Evolutionary conservation across 2,113 vertebrate species (phyloP).

Genomic region (Cyanoderma ruficeps): DNA sequence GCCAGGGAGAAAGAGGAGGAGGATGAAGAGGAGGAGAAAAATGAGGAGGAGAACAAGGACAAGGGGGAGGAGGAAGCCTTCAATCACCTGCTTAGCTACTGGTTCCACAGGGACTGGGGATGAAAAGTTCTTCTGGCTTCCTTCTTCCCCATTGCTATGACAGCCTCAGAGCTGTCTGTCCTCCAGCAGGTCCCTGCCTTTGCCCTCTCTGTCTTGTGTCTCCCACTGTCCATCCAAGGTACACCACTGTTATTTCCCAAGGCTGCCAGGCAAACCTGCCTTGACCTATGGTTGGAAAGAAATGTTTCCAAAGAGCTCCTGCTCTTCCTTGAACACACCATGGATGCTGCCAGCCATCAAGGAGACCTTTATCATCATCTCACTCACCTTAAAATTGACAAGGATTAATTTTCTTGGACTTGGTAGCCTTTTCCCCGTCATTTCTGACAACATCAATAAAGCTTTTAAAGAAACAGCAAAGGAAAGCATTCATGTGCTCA

Average conservation of each 20-base stretch:
- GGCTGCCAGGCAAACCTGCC: not conserved
- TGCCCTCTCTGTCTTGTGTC: not conserved
- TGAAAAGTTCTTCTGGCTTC: not conserved
- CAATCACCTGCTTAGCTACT: not conserved
- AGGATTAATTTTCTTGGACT: not conserved
- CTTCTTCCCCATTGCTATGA: not conserved
- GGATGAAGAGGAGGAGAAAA: not conserved
- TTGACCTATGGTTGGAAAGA: not conserved
- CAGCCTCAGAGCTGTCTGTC: not conserved
- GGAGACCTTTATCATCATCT: not conserved
- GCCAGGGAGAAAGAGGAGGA: not conserved
- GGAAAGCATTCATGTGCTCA: not conserved
- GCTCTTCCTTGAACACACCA: rapidly evolving
- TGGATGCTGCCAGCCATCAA: rapidly evolving
- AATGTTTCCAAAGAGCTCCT: not conserved
- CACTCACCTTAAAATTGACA: not conserved
- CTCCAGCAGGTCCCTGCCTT: not conserved
- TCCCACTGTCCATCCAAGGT: not conserved
- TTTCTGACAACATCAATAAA: not conserved
- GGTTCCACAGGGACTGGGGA: not conserved
- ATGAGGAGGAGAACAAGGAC: not conserved
- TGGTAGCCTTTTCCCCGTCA: not conserved
- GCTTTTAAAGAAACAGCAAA: not conserved
- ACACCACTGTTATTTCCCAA: not conserved
- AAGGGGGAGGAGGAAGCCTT: not conserved